Evolutionary conservation across 2,888 invertebrate species (phyloP).

Genomic region (Xanthia icteritia): DNA sequence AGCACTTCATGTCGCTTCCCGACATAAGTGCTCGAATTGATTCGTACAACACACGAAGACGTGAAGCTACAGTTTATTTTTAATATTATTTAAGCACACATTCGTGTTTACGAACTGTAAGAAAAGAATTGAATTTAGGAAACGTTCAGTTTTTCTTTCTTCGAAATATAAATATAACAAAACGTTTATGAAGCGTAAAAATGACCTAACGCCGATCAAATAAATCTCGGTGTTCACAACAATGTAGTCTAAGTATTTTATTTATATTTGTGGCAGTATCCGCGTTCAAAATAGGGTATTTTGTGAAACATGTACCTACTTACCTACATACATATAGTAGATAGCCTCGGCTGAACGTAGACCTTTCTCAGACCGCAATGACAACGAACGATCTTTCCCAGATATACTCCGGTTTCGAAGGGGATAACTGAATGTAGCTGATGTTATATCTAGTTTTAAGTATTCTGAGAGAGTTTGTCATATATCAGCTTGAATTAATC

Average conservation of each 20-base stretch:
- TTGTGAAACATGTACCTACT: constrained; percentile 12
- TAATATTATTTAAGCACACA: constrained; percentile 50
- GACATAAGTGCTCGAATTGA: constrained; percentile 50
- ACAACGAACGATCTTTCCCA: constrained; percentile 4
- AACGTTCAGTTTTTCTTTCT: constrained; percentile 44
- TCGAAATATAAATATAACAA: constrained; percentile 46
- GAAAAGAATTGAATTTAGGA: constrained; percentile 40
- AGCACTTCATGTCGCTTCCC: constrained; percentile 51
- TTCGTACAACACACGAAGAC: constrained; percentile 50
- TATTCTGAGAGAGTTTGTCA: background rate
- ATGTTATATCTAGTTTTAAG: background rate
- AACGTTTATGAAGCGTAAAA: constrained; percentile 37
- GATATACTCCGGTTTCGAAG: constrained; percentile 11
- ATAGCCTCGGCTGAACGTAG: constrained; percentile 9
- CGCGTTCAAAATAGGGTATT: constrained; percentile 33
- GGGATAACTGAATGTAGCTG: background rate
- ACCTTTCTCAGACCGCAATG: constrained; percentile 14
- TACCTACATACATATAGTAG: constrained; percentile 5
- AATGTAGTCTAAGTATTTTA: constrained; percentile 19
- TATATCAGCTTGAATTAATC: background rate
- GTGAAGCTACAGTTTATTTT: constrained; percentile 46
- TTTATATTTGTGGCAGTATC: constrained; percentile 17
- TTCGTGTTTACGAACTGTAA: constrained; percentile 44
- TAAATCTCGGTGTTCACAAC: constrained; percentile 44
- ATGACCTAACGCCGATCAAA: constrained; percentile 21